Base-by-base conservation (phyloP, 2,888 invertebrate genomes). In the Cosmia pyralina region DNA sequence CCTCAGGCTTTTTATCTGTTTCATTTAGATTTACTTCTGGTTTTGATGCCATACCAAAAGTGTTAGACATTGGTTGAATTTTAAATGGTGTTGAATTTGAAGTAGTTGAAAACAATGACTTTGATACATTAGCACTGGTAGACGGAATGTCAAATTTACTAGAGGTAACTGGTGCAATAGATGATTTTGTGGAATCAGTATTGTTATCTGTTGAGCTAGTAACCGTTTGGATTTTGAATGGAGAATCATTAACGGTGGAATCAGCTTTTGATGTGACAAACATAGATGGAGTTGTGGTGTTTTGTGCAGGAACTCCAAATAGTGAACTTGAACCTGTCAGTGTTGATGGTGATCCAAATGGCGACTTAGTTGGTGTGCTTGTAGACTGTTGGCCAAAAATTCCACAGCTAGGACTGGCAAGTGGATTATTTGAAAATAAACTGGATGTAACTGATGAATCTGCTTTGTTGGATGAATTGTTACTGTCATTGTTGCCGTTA, bases 401-500 rank as follows among this genome's bases (percentile, higher is more conserved):
- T 53, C 90, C 88, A 82, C 66, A 11, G 44, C 86, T 89, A 68
- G 90, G 86, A 64, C 88, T 90, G 77, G 82, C 57, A 55, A 87
- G 73, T 75, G 90, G 86, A 79, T 91, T 93, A 81, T 83, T 91
- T 22, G 90, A 87, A 82, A 92, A 92, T 63, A 91, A 85, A 81
- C 88, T 93, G 72, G 92, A 91, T 80, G 87, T 81, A 7, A 81
- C 83, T n/a, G 93, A 85, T 55, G 90, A 87, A 59, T 86, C 85
- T 48, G 73, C 81, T 62, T 87, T 92, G 68, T 82, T 88, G 50
- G 90, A 78, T 57, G 90, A 79, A 69, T 89, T 89, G 71, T 92
- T 94, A 82, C 93, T 95, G 60, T 92, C 91, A 83, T 94, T 94
- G 79, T 89, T 94, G 22, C 96, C 94, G 90, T 96, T 97, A 71